Evolutionary conservation across 2,113 vertebrate genomes (phyloP).

Genomic region (Actenoides lindsayi): DNA sequence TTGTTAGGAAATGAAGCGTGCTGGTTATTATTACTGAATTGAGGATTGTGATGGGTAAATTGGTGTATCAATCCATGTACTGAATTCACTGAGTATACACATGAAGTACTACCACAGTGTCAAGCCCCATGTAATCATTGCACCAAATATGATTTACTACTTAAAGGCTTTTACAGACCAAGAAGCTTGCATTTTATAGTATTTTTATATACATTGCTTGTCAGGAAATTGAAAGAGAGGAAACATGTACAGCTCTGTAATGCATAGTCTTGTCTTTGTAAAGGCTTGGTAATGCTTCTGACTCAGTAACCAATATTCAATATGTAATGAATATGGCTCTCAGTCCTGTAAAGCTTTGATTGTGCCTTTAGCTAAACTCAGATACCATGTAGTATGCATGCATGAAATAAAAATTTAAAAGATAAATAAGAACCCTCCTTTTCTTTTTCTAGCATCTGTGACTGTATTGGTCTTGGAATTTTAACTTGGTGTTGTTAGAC

Average conservation of each 20-base stretch:
- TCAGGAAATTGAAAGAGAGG: background rate
- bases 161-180: background rate
- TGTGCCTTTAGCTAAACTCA: background rate
- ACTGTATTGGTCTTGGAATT: background rate
- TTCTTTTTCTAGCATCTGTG: background rate
- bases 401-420: background rate
- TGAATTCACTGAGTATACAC: background rate
- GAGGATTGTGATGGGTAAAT: background rate
- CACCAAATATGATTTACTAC: background rate
- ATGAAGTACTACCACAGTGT: background rate
- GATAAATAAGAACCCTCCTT: too few species aligned
- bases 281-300: background rate
- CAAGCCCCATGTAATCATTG: background rate
- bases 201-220: background rate
- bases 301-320: background rate
- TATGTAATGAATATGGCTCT: background rate
- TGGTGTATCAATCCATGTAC: background rate
- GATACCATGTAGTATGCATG: background rate
- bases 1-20: background rate
- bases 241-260: background rate
- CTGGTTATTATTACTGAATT: background rate
- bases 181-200: background rate
- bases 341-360: background rate
- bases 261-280: background rate
- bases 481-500: background rate